Conservation (phyloP, 1,140 invertebrate species). For the Chironomus tepperi region DNA sequence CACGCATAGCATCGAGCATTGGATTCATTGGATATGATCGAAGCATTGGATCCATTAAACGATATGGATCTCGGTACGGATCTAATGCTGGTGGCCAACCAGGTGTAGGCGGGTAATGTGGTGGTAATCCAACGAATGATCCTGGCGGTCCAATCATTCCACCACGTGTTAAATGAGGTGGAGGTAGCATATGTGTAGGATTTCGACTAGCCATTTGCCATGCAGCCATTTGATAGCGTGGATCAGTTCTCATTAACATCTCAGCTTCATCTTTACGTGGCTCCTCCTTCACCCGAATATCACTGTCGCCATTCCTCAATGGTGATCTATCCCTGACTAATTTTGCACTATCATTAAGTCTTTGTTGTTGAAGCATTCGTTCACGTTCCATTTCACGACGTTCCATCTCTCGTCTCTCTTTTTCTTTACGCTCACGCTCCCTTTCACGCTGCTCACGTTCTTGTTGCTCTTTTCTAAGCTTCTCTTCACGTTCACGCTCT, state of each 20-base stretch:
- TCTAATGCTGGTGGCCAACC: conserved; percentile 50
- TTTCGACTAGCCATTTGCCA: conserved; percentile 41
- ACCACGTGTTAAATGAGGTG: conserved; percentile 43
- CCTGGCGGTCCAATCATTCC: conserved; percentile 41
- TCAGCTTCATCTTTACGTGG: conserved; percentile 52
- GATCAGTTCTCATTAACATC: conserved; percentile 40
- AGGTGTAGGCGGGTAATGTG: conserved; percentile 49
- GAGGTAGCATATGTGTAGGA: conserved; percentile 44
- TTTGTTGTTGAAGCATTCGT: conserved; percentile 46
- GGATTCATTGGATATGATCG: conserved; percentile 54
- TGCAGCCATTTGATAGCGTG: conserved; percentile 37
- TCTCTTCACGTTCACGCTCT: conserved; percentile 45
- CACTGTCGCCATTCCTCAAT: conserved; percentile 51
- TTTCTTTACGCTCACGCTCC: conserved; percentile 52
- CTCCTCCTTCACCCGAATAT: conserved; percentile 55
- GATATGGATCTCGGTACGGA: conserved; percentile 56
- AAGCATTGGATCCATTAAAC: conserved; percentile 54
- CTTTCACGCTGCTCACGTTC: conserved; percentile 55
- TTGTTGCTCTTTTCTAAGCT: conserved; percentile 45
- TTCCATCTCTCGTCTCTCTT: conserved; percentile 61
- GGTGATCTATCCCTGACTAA: conserved; percentile 57
- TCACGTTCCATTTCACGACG: conserved; percentile 50
- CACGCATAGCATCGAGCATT: conserved; percentile 60
- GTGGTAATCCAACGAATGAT: conserved; percentile 42
- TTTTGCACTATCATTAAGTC: conserved; percentile 42